Evolutionary conservation across 2,888 invertebrate species (phyloP).

Genomic region (Julus scandinavius): DNA sequence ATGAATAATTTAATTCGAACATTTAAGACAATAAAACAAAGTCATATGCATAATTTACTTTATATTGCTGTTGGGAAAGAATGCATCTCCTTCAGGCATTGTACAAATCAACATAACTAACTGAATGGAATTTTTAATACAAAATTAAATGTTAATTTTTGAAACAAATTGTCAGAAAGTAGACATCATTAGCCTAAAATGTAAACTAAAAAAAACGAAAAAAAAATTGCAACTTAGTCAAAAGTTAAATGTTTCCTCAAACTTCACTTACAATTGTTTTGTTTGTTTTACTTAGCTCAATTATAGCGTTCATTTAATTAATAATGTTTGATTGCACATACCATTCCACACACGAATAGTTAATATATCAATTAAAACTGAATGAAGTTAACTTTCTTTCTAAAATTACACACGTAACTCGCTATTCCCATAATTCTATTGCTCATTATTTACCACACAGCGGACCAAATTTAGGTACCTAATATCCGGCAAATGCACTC

Average conservation of each 20-base stretch:
- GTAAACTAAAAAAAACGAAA: background rate
- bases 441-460: background rate
- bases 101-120: conserved; percentile 9
- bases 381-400: background rate
- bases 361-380: background rate
- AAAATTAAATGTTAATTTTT: background rate
- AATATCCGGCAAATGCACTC: background rate
- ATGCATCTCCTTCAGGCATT: conserved; percentile 30
- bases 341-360: background rate
- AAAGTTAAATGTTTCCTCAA: background rate
- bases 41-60: conserved; percentile 36
- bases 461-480: background rate
- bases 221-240: background rate
- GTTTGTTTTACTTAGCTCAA: background rate
- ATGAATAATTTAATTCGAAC: conserved; percentile 18
- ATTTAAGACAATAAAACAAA: conserved; percentile 13
- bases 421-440: conserved; percentile 3
- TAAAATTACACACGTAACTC: conserved; percentile 24
- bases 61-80: background rate
- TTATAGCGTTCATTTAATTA: background rate
- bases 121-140: background rate
- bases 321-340: conserved; percentile 5
- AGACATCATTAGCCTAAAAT: background rate
- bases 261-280: background rate
- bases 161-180: background rate